phyloP scores from a whole-genome alignment of 1,140 invertebrate species.

The Holotrichia oblita region DNA sequence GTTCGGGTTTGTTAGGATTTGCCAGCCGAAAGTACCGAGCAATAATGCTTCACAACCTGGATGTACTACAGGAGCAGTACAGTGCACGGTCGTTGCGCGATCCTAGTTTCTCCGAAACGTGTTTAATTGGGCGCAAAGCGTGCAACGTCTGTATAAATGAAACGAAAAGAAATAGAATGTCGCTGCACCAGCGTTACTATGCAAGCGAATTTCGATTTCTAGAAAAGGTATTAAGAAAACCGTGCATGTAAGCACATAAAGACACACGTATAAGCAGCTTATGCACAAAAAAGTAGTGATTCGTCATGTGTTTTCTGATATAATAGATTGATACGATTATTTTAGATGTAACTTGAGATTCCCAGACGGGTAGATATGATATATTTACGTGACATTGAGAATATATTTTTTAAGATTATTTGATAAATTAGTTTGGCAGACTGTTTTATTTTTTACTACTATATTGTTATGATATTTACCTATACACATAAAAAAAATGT shows the following conservation, averaged over 20 bases:
- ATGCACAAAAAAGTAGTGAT: too few species aligned
- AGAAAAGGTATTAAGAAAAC: constrained; percentile 9
- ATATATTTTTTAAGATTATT: too few species aligned
- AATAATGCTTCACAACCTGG: background rate
- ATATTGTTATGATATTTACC: too few species aligned
- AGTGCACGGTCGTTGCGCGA: background rate
- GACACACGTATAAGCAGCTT: background rate
- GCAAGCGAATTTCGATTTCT: background rate
- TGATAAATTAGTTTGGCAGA: too few species aligned
- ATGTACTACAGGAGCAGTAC: background rate
- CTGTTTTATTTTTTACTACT: too few species aligned
- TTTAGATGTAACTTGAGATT: too few species aligned
- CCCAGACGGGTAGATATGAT: too few species aligned
- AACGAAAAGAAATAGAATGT: constrained; percentile 19
- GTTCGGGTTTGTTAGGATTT: background rate
- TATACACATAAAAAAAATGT: too few species aligned
- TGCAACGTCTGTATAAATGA: constrained; percentile 2
- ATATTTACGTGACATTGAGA: too few species aligned
- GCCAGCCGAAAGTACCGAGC: background rate
- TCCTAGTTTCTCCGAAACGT: constrained; percentile 34
- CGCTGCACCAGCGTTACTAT: background rate
- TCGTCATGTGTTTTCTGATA: too few species aligned
- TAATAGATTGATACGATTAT: too few species aligned
- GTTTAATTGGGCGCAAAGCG: constrained; percentile 28
- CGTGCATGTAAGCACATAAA: background rate